These are phyloP conservation scores for Macropus fuliginosus DNA, from an alignment of 2,797 vertebrate species.

Conservation along the genomic window DNA sequence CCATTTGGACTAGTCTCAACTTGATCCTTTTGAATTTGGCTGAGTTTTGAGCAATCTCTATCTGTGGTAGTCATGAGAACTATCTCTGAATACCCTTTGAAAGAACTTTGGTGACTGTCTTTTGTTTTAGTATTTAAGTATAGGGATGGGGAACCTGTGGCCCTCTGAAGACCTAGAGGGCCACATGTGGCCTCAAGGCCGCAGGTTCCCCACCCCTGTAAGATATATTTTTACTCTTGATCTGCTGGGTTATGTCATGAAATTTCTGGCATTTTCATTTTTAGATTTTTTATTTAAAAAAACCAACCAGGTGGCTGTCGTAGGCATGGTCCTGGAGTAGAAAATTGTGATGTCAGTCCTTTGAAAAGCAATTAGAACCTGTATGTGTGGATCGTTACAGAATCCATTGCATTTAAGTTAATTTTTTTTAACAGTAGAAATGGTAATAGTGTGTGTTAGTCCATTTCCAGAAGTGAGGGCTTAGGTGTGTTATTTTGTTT, in stretches of 20 bases:
- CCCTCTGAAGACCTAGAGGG: no score
- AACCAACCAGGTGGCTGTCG: neutral
- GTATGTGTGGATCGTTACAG: neutral
- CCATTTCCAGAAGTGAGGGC: slow-evolving; percentile 36
- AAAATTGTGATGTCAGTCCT: neutral
- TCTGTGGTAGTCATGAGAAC: neutral
- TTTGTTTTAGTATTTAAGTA: slow-evolving; percentile 57
- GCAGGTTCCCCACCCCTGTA: no score
- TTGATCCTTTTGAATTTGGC: slow-evolving; percentile 7
- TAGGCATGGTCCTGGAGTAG: neutral
- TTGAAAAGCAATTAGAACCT: neutral
- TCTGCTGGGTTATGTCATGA: slow-evolving; percentile 3
- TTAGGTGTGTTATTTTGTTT: slow-evolving; percentile 49
- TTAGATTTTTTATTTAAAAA: slow-evolving; percentile 45
- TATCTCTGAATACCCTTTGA: slow-evolving; percentile 31
- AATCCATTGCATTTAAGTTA: slow-evolving; percentile 17
- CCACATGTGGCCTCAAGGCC: no score
- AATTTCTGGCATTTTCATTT: slow-evolving; percentile 51
- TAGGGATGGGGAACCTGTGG: no score
- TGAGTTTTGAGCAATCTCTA: slow-evolving; percentile 37
- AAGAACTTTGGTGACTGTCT: slow-evolving; percentile 34
- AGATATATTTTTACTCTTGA: slow-evolving; percentile 30
- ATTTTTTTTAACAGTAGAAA: slow-evolving; percentile 54
- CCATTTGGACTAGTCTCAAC: slow-evolving; percentile 46
- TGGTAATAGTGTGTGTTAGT: slow-evolving; percentile 23